Evolutionary conservation across 2,113 vertebrate species (phyloP).

Genomic region (Phylloscopus trochiloides): DNA sequence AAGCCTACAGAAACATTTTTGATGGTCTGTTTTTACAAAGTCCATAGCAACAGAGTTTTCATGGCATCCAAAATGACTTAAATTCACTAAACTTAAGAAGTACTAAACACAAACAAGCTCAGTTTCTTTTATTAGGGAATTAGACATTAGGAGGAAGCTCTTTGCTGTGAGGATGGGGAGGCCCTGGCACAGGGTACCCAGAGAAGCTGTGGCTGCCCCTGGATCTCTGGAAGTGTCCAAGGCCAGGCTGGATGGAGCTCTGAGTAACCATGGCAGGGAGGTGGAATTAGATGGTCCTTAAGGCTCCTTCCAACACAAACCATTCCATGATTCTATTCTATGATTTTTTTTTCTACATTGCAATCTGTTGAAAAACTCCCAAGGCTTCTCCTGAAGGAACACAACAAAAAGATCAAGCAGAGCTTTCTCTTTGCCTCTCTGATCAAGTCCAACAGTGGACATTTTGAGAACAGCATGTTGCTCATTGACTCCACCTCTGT

Average conservation of each 20-base stretch:
- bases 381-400: background rate
- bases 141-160: background rate
- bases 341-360: background rate
- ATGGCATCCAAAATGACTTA: background rate
- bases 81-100: background rate
- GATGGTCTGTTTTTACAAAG: background rate
- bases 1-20: background rate
- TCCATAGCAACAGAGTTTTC: background rate
- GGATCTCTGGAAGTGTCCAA: background rate
- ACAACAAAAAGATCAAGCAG: background rate
- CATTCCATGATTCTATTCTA: background rate
- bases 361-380: background rate
- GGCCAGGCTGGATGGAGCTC: accelerated
- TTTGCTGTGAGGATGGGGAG: accelerated
- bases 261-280: background rate
- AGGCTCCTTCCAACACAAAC: background rate
- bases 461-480: background rate
- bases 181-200: background rate
- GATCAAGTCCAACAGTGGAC: accelerated
- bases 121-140: background rate
- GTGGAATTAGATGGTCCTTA: too few relatives aligned
- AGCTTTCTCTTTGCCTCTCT: background rate
- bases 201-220: background rate
- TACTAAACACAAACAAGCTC: background rate
- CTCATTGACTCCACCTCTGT: background rate